Conservation (phyloP, 2,888 invertebrate species). For the Elegia similella region DNA sequence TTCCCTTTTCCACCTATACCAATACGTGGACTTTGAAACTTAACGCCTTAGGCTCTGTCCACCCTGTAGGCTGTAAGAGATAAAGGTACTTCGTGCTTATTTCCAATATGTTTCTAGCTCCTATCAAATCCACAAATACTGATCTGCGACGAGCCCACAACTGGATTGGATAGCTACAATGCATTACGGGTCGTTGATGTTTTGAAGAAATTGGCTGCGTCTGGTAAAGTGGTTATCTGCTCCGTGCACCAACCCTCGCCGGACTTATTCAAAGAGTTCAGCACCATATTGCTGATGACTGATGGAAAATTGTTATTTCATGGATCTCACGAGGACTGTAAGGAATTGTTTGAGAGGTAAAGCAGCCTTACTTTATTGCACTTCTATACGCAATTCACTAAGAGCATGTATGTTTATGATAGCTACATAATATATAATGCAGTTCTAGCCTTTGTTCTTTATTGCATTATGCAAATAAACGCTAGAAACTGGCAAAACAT, state of each 20-base stretch:
- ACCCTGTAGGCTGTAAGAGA: too few relatives aligned
- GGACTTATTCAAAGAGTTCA: constrained; percentile 90
- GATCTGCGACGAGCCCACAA: constrained; percentile 96
- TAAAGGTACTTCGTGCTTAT: background rate
- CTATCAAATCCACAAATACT: constrained; percentile 92
- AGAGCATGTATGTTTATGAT: too few relatives aligned
- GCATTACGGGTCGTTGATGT: constrained; percentile 89
- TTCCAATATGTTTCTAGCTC: constrained; percentile 75
- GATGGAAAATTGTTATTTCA: constrained; percentile 89
- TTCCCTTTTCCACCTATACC: too few relatives aligned
- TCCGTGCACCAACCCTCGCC: constrained; percentile 96
- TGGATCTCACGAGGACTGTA: constrained; percentile 86
- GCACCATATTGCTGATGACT: constrained; percentile 87
- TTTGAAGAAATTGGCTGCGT: constrained; percentile 81
- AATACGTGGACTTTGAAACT: too few relatives aligned
- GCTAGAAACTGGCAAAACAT: too few relatives aligned
- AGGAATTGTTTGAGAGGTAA: constrained; percentile 84
- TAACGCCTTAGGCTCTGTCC: too few relatives aligned
- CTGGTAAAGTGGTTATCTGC: constrained; percentile 89
- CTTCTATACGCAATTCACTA: too few relatives aligned
- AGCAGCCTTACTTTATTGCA: too few relatives aligned
- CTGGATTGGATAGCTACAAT: constrained; percentile 94
- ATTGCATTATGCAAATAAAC: too few relatives aligned
- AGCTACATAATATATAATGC: too few relatives aligned
- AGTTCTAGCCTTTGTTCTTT: too few relatives aligned